Evolutionary conservation across 2,797 vertebrate genomes (phyloP).

Genomic region (Tokudaia tokunoshimensis): DNA sequence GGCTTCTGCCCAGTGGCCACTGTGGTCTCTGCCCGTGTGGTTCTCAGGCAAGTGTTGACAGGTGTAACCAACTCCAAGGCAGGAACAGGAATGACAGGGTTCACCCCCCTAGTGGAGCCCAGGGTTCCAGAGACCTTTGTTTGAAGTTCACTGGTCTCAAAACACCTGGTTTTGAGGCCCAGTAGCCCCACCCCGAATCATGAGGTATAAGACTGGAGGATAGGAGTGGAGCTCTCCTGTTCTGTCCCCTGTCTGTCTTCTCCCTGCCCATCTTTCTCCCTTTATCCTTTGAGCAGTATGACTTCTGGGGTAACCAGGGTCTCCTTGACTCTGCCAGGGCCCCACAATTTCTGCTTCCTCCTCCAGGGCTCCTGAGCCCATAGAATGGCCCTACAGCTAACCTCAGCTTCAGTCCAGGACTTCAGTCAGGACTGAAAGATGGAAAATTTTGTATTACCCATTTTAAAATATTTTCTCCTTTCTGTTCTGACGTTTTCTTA

Average conservation of each 20-base stretch:
- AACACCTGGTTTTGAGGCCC: neutral
- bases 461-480: neutral
- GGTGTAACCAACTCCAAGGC: neutral
- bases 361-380: rapidly evolving
- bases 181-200: neutral
- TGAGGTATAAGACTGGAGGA: too few relatives aligned
- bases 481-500: neutral
- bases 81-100: neutral
- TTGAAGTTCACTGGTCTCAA: neutral
- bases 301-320: neutral
- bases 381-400: neutral
- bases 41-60: neutral
- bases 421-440: neutral
- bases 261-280: neutral
- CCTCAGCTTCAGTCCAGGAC: neutral
- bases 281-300: neutral
- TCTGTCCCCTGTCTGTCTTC: neutral
- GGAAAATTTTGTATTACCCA: neutral
- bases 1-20: neutral
- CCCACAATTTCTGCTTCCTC: neutral
- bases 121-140: neutral
- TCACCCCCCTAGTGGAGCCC: rapidly evolving
- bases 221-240: neutral
- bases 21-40: neutral
- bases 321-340: neutral